Percentiles rank a stretch among this genome's conserved stretches.
phyloP scores from a whole-genome alignment of 92 coral and sea anemone genomes.

The Siderastrea radians region DNA sequence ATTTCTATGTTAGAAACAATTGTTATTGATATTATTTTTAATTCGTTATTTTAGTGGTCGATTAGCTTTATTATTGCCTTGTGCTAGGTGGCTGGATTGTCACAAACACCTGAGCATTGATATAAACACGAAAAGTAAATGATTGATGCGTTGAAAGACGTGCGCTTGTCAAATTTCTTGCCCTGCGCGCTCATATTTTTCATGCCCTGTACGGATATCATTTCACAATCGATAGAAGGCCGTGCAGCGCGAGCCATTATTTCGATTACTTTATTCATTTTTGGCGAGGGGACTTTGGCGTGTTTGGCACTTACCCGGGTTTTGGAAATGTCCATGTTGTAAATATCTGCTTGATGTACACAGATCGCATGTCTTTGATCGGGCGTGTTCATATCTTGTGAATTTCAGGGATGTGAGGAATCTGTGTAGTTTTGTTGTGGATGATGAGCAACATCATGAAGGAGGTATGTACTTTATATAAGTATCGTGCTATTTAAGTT shows the following conservation, averaged over 20 bases:
- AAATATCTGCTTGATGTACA: not conserved
- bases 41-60: not conserved
- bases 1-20: not conserved
- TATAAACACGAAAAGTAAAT: not conserved
- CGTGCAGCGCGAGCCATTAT: not conserved
- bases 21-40: not conserved
- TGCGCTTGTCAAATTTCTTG: not conserved
- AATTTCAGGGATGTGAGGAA: constrained; percentile 34
- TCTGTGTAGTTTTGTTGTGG: constrained; percentile 8
- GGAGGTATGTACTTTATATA: constrained; percentile 55
- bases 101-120: not conserved
- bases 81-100: not conserved
- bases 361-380: not conserved
- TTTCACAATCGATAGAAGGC: not conserved
- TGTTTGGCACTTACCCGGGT: not conserved
- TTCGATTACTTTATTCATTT: not conserved
- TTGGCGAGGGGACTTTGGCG: not conserved
- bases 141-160: constrained; percentile 23
- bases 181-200: not conserved
- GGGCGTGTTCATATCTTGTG: not conserved
- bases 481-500: not conserved
- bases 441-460: constrained; percentile 47
- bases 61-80: not conserved
- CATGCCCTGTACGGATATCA: not conserved
- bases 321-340: not conserved